Evolutionary conservation across 2,888 invertebrate species (phyloP).

Genomic region (Tryphoninae sp.): DNA sequence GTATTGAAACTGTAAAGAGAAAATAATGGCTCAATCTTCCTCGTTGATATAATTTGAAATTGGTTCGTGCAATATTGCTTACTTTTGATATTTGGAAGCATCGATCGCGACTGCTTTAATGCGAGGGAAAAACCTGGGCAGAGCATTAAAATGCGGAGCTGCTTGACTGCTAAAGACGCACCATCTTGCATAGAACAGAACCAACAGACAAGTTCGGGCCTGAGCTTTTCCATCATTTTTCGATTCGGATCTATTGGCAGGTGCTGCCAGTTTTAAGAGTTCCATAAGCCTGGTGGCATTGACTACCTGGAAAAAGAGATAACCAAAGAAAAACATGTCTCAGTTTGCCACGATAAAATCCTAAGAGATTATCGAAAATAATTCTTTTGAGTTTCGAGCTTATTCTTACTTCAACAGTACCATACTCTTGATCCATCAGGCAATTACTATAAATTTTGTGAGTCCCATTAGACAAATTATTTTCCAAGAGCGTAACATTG

Average conservation of each 20-base stretch:
- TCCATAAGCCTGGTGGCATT: constrained; percentile 88
- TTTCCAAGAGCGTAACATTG: constrained; percentile 55
- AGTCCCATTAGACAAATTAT: constrained; percentile 49
- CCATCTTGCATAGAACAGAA: constrained; percentile 94
- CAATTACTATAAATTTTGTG: constrained; percentile 70
- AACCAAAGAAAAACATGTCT: constrained; percentile 30
- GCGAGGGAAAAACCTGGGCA: constrained; percentile 93
- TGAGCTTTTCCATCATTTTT: constrained; percentile 82
- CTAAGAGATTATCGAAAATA: neutral
- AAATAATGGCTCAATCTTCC: neutral
- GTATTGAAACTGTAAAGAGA: constrained; percentile 87
- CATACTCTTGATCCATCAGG: constrained; percentile 72
- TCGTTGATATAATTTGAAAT: neutral
- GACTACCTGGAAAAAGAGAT: constrained; percentile 82
- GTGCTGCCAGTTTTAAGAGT: constrained; percentile 86
- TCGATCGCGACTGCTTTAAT: constrained; percentile 95
- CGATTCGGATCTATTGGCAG: constrained; percentile 83
- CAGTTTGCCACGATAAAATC: neutral
- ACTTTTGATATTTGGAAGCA: constrained; percentile 90
- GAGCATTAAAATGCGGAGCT: constrained; percentile 94
- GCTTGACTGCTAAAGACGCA: constrained; percentile 95
- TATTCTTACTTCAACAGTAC: constrained; percentile 76
- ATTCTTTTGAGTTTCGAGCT: constrained; percentile 3
- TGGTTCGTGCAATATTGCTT: constrained; percentile 60
- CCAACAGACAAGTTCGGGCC: constrained; percentile 87